phyloP scores from a whole-genome alignment of 2,888 invertebrate genomes.

The Dexiosoma caninum region DNA sequence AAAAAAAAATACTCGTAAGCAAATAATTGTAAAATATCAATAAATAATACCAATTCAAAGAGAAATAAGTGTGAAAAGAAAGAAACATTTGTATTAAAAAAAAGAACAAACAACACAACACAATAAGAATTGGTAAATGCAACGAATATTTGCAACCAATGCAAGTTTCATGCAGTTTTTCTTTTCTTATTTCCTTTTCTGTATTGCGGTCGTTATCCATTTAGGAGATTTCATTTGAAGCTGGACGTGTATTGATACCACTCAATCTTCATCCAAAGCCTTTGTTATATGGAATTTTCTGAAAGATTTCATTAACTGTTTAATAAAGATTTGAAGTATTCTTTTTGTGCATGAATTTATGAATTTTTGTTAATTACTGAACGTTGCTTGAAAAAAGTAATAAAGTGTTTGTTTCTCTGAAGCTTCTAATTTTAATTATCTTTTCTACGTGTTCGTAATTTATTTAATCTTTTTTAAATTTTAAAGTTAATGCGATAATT shows the following conservation, averaged over 20 bases:
- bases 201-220: neutral
- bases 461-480: too few species aligned
- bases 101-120: neutral
- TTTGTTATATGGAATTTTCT: neutral
- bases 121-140: slow-evolving; percentile 50
- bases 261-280: slow-evolving; percentile 16
- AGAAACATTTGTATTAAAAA: too few species aligned
- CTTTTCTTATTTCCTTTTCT: neutral
- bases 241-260: neutral
- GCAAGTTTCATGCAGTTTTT: slow-evolving; percentile 14
- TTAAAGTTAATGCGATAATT: neutral
- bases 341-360: too few species aligned
- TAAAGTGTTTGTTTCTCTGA: too few species aligned
- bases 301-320: neutral
- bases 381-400: too few species aligned
- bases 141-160: slow-evolving; percentile 8
- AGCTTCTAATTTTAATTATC: too few species aligned
- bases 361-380: too few species aligned
- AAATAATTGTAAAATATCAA: neutral
- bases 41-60: neutral
- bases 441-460: too few species aligned
- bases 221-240: neutral
- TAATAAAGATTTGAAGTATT: neutral
- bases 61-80: neutral
- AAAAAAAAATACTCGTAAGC: neutral